A percentile compares a stretch with the other conserved stretches of the same genome.
These are phyloP conservation scores for Dorcus hopei DNA, from an alignment of 2,888 invertebrate genomes.

Conservation along the genomic window DNA sequence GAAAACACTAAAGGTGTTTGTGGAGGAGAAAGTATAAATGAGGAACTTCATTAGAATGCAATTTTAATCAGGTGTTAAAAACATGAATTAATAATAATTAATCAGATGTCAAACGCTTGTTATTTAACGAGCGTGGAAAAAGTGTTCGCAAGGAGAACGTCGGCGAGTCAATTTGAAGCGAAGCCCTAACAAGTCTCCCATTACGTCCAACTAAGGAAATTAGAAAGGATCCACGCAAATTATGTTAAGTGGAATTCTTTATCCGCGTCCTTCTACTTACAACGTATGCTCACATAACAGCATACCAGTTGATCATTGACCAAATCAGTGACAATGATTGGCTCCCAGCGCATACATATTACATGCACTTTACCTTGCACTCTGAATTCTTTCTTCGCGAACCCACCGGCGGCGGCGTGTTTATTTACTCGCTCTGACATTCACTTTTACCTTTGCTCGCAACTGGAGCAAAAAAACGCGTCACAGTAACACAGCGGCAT, in stretches of 20 bases:
- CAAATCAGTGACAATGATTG: conserved; percentile 19
- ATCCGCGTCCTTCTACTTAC: conserved; percentile 18
- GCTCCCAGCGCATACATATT: conserved; percentile 9
- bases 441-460: conserved; percentile 14
- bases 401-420: conserved; percentile 7
- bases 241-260: conserved; percentile 21
- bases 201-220: conserved; percentile 15
- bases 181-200: neutral
- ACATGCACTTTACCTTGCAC: conserved; percentile 18
- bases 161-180: too few relatives aligned
- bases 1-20: too few relatives aligned
- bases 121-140: too few relatives aligned
- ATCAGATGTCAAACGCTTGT: too few relatives aligned
- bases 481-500: conserved; percentile 7
- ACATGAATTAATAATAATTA: too few relatives aligned
- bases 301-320: conserved; percentile 15
- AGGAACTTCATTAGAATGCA: too few relatives aligned
- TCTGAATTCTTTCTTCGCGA: conserved; percentile 11
- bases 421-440: conserved; percentile 5
- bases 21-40: too few relatives aligned
- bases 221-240: conserved; percentile 21
- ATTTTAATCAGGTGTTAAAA: too few relatives aligned
- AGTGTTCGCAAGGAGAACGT: too few relatives aligned
- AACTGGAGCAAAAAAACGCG: conserved; percentile 18
- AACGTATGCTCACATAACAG: conserved; percentile 6